Percentiles rank a stretch among this genome's conserved stretches.
Evolutionary conservation across 1,140 invertebrate species (phyloP).

Genomic region (Metaphire vulgaris): DNA sequence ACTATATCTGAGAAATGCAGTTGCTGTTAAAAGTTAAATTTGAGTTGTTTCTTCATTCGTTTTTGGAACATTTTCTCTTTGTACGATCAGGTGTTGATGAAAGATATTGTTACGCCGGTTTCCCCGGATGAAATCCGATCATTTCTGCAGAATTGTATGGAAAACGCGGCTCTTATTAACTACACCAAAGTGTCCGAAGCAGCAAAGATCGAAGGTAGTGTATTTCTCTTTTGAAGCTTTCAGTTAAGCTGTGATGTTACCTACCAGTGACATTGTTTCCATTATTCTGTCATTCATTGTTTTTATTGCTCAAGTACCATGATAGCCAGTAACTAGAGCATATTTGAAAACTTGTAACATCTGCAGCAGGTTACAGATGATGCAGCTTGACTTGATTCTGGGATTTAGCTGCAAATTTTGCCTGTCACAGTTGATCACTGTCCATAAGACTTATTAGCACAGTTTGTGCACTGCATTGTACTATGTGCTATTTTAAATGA

Average conservation of each 20-base stretch:
- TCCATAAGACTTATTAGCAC: too few relatives aligned
- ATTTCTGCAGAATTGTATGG: slow-evolving; percentile 92
- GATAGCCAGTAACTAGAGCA: too few relatives aligned
- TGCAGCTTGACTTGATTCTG: too few relatives aligned
- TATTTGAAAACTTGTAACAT: too few relatives aligned
- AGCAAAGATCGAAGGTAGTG: slow-evolving; percentile 90
- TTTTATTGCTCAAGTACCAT: too few relatives aligned
- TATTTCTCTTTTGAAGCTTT: neutral
- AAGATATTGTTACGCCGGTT: slow-evolving; percentile 93
- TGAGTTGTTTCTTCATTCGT: slow-evolving; percentile 1
- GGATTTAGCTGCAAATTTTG: too few relatives aligned
- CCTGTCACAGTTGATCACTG: too few relatives aligned
- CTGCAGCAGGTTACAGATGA: too few relatives aligned
- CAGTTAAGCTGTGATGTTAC: neutral
- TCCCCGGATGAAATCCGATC: slow-evolving; percentile 88
- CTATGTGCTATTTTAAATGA: too few relatives aligned
- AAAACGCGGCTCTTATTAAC: slow-evolving; percentile 95
- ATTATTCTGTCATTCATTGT: neutral
- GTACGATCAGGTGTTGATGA: slow-evolving; percentile 75
- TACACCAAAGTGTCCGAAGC: slow-evolving; percentile 92
- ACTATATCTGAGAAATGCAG: too few relatives aligned
- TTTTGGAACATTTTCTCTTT: neutral
- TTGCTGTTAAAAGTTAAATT: too few relatives aligned
- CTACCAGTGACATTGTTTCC: neutral
- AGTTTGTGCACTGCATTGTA: too few relatives aligned